phyloP scores from a whole-genome alignment of 2,888 invertebrate genomes.

The Nomada hirtipes region DNA sequence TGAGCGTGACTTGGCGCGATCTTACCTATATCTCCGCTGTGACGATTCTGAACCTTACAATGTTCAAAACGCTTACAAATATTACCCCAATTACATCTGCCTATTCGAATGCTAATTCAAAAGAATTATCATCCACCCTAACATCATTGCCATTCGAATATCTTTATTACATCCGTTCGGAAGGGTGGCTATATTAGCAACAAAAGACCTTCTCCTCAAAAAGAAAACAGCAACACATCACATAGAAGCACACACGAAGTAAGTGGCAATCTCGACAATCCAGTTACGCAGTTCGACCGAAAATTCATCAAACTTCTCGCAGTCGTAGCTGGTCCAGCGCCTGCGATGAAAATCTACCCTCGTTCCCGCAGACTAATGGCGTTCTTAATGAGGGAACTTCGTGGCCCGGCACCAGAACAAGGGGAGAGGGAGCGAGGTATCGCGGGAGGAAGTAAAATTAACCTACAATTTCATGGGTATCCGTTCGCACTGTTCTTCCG shows the following conservation, averaged over 20 bases:
- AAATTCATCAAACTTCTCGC: constrained; percentile 48
- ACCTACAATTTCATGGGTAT: constrained; percentile 69
- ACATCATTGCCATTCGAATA: too few relatives aligned
- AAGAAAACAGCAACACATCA: background rate
- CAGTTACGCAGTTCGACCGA: constrained; percentile 4
- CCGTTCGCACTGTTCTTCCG: constrained; percentile 60
- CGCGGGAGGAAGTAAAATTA: constrained; percentile 48
- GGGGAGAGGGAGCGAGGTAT: background rate
- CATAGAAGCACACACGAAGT: background rate
- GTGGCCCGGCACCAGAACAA: constrained; percentile 22
- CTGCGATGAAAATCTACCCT: constrained; percentile 34
- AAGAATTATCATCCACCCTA: too few relatives aligned
- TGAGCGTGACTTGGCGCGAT: background rate
- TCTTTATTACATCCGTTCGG: too few relatives aligned
- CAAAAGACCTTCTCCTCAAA: too few relatives aligned
- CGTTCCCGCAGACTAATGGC: constrained; percentile 45
- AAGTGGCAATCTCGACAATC: background rate
- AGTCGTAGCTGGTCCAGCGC: constrained; percentile 8
- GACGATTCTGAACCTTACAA: background rate
- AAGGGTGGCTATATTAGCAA: too few relatives aligned
- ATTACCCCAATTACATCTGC: too few relatives aligned
- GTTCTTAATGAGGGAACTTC: constrained; percentile 49
- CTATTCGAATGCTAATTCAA: too few relatives aligned
- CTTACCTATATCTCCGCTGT: background rate
- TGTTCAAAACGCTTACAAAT: too few relatives aligned